phyloP scores from a whole-genome alignment of 2,113 vertebrate genomes.

The Aptenodytes forsteri region DNA sequence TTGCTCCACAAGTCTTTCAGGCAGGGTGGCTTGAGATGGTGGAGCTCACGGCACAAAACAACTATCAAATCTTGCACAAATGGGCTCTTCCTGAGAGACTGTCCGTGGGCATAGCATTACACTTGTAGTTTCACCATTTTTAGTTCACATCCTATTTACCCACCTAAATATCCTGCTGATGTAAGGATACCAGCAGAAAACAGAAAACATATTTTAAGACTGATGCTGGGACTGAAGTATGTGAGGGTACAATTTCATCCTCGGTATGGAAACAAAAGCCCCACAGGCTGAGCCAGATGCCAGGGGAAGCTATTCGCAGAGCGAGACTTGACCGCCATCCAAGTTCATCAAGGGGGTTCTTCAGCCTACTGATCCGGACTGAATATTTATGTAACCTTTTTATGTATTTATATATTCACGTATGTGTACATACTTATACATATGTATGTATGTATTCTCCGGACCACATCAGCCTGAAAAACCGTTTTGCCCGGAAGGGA shows the following conservation, averaged over 20 bases:
- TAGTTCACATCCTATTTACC: neutral
- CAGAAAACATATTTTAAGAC: neutral
- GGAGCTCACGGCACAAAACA: neutral
- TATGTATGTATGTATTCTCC: too few species aligned
- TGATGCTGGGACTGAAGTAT: neutral
- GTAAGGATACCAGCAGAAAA: neutral
- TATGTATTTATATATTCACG: neutral
- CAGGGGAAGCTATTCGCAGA: neutral
- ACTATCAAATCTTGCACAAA: neutral
- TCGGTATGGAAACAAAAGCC: neutral
- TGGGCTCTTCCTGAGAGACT: neutral
- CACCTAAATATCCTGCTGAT: neutral
- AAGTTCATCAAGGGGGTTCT: neutral
- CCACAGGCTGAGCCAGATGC: neutral
- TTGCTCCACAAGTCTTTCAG: neutral
- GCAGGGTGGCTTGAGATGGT: neutral
- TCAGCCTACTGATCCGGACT: neutral
- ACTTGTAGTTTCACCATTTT: neutral
- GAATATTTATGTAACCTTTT: neutral
- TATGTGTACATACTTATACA: neutral
- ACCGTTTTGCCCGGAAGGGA: neutral
- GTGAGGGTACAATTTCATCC: neutral
- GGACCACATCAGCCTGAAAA: neutral
- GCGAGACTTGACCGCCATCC: rapidly evolving
- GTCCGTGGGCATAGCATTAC: too few species aligned